Percentiles rank a stretch among this genome's conserved stretches.
Evolutionary conservation across 1,140 invertebrate species (phyloP).

Genomic region (Chironomus striatipennis): DNA sequence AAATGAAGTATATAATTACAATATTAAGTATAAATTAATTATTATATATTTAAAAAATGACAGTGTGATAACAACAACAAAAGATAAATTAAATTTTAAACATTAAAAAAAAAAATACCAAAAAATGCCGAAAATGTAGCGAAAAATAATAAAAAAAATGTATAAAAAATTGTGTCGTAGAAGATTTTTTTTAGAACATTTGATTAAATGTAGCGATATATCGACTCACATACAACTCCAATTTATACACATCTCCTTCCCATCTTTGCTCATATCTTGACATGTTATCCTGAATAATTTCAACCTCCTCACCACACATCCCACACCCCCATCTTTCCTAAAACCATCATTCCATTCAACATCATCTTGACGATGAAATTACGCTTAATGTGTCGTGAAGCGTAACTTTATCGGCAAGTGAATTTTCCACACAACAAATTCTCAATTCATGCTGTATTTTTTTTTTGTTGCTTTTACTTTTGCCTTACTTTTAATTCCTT

Average conservation of each 20-base stretch:
- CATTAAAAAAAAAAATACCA: too few species aligned
- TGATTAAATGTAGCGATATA: conserved; percentile 2
- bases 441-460: not conserved
- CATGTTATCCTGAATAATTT: not conserved
- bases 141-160: not conserved
- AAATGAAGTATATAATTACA: conserved; percentile 1
- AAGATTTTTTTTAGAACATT: not conserved
- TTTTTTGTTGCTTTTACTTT: not conserved
- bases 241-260: not conserved
- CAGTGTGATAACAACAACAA: not conserved
- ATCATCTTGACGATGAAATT: not conserved
- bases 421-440: not conserved
- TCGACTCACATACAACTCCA: not conserved
- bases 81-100: not conserved
- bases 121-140: not conserved
- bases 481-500: too few species aligned
- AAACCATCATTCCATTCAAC: not conserved
- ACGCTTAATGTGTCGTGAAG: conserved; percentile 6
- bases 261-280: not conserved
- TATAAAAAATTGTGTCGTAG: conserved; percentile 7
- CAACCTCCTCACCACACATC: too few species aligned
- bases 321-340: not conserved
- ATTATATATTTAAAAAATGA: not conserved
- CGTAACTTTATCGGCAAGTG: conserved; percentile 5
- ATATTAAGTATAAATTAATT: not conserved